Conservation (phyloP, 64 coral and sea anemone species). For the Cladopsammia gracilis region DNA sequence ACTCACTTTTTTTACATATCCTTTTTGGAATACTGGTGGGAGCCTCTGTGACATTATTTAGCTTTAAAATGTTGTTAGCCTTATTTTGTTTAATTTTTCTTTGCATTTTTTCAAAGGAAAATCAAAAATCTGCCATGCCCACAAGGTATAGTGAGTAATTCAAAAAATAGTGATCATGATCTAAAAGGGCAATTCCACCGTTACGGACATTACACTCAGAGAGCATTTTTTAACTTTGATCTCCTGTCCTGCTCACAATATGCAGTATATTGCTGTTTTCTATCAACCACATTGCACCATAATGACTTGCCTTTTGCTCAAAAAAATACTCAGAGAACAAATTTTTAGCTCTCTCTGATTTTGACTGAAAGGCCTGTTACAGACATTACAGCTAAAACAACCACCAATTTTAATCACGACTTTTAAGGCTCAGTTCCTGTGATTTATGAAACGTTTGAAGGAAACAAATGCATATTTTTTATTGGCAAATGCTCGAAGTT, state of each 20-base stretch:
- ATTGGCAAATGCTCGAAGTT: constrained; percentile 19
- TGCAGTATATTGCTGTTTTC: neutral
- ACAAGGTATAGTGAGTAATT: no score
- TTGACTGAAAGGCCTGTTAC: constrained; percentile 21
- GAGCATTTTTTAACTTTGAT: constrained; percentile 59
- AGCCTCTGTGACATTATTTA: no score
- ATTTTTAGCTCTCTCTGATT: neutral
- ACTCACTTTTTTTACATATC: no score
- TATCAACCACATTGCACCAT: constrained; percentile 29
- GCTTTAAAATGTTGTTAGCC: no score
- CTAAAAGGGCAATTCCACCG: constrained; percentile 33
- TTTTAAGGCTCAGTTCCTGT: constrained; percentile 61
- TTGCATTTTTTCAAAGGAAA: no score
- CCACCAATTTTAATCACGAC: constrained; percentile 9
- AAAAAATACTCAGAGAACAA: no score
- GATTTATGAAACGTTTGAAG: constrained; percentile 22
- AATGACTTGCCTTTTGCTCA: neutral
- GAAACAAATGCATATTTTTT: constrained; percentile 13
- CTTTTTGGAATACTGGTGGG: no score
- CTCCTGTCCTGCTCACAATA: constrained; percentile 37
- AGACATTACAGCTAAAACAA: constrained; percentile 73
- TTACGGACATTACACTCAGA: constrained; percentile 68
- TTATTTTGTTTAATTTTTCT: no score
- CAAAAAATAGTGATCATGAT: no score
- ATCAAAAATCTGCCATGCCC: no score